A percentile compares a stretch with the other conserved stretches of the same genome.
Conservation (phyloP, 1,140 invertebrate genomes). For the Drosophila oshimai region DNA sequence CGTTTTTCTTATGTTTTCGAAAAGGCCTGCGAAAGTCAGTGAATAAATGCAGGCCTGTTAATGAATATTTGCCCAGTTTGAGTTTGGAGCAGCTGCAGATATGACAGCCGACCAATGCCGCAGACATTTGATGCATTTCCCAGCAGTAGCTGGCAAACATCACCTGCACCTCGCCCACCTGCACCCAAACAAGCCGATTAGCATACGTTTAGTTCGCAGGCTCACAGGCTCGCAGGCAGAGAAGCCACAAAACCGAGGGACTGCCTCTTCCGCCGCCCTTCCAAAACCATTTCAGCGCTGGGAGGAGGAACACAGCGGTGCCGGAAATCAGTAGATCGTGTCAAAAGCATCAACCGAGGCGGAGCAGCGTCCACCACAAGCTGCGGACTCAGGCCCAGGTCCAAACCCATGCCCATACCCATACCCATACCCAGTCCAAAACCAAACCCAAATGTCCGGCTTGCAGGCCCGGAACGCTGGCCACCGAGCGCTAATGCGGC, state of each 20-base stretch:
- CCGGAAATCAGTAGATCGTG: conserved; percentile 66
- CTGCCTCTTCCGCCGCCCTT: conserved; percentile 1
- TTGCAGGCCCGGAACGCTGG: conserved; percentile 34
- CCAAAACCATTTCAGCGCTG: background rate
- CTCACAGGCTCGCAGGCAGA: too few relatives aligned
- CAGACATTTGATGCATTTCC: conserved; percentile 41
- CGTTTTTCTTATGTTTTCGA: too few relatives aligned
- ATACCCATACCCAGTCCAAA: conserved; percentile 1
- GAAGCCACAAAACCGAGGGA: conserved; percentile 1
- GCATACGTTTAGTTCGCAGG: conserved; percentile 57
- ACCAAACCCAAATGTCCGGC: conserved; percentile 55
- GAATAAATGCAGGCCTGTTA: background rate
- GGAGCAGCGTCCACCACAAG: conserved; percentile 32
- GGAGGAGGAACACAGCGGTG: background rate
- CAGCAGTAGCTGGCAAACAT: background rate
- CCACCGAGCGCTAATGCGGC: conserved; percentile 64
- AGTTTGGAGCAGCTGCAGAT: background rate
- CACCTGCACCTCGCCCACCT: background rate
- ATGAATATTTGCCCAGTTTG: too few relatives aligned
- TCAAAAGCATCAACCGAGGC: conserved; percentile 72
- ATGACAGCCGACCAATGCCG: background rate
- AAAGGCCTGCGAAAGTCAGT: background rate
- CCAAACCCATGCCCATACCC: background rate
- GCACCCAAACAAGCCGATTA: conserved; percentile 66
- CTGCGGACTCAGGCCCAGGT: conserved; percentile 15